Evolutionary conservation across 2,888 invertebrate species (phyloP), one percentile per base, ranked within the genome.

Genomic region (Omphaloscelis lunosa): DNA sequence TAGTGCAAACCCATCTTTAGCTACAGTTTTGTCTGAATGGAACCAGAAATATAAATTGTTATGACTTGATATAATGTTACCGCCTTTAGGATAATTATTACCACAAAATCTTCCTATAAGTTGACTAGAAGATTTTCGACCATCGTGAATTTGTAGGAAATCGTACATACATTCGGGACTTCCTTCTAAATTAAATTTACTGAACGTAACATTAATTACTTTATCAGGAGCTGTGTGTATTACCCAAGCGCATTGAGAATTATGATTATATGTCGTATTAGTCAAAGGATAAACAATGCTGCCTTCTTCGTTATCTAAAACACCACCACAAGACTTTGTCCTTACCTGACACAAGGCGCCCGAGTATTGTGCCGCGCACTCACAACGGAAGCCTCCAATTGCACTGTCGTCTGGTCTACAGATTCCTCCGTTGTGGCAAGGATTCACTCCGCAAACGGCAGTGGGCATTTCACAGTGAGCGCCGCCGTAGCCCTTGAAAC

Each of bases 101-200:
- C 99, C 99, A 94, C 99, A 99, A 94, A 98, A 99, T 89, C 98
- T 97, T 12, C 98, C 99, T 72, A 99, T 97, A 67, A 97, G 93
- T 82, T 98, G 97, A 66, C 98, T 97, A 0, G 98, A 97, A 27
- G 98, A 97, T 83, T 97, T 98, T 29, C 97, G 96, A 0, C 99
- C 99, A 94, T 99, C 99, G 90, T 99, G 98, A 75, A 99, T 98
- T 98, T 99, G 97, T 82, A 97, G 94, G 90, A 97, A 98, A 92
- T 98, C 98, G 85, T 97, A 97, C 63, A 95, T 93, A 90, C 99
- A 99, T 66, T 97, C 97, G 0, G 93, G 91, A n/a, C 96, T 94
- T 2, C 94, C 90, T 93, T 99, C 98, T 85, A 99, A 89, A 89
- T 98, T 97, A 91, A 99, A 99, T 88, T 97, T 97, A 17, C 97